Evolutionary conservation across 2,888 invertebrate species (phyloP).

Genomic region (Noctua comes): DNA sequence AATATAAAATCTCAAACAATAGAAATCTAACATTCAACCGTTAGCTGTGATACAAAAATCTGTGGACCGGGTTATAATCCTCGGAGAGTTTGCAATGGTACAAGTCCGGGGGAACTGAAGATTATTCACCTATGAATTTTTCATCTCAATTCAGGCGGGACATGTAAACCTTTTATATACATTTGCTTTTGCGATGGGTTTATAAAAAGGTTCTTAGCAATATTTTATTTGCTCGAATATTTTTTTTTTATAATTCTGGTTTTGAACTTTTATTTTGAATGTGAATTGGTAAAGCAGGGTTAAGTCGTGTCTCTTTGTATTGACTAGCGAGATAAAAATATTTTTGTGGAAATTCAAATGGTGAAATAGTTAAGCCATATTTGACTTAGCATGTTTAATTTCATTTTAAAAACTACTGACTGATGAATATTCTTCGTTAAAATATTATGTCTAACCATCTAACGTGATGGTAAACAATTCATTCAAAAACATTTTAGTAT

Average conservation of each 20-base stretch:
- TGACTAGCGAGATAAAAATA: not conserved
- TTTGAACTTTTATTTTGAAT: constrained; percentile 12
- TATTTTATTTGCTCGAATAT: constrained; percentile 31
- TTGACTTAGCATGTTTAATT: not conserved
- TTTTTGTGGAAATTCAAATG: not conserved
- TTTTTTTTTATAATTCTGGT: constrained; percentile 14
- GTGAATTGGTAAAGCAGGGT: constrained; percentile 23
- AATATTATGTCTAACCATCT: not conserved
- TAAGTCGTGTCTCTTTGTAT: constrained; percentile 10
- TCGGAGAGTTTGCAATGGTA: constrained; percentile 50
- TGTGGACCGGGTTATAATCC: constrained; percentile 53
- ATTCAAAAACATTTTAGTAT: no score
- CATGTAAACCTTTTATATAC: constrained; percentile 68
- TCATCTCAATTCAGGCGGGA: constrained; percentile 62
- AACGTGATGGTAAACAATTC: not conserved
- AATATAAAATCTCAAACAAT: constrained; percentile 41
- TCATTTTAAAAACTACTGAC: not conserved
- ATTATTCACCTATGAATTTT: constrained; percentile 72
- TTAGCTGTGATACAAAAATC: constrained; percentile 54
- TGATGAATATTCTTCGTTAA: not conserved
- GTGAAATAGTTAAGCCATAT: not conserved
- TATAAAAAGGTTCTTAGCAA: constrained; percentile 52
- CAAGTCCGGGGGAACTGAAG: constrained; percentile 53
- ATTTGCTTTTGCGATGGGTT: constrained; percentile 61
- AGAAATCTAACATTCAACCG: constrained; percentile 38